Evolutionary conservation across 1,140 invertebrate species (phyloP).

Genomic region (Procambarus clarkii): DNA sequence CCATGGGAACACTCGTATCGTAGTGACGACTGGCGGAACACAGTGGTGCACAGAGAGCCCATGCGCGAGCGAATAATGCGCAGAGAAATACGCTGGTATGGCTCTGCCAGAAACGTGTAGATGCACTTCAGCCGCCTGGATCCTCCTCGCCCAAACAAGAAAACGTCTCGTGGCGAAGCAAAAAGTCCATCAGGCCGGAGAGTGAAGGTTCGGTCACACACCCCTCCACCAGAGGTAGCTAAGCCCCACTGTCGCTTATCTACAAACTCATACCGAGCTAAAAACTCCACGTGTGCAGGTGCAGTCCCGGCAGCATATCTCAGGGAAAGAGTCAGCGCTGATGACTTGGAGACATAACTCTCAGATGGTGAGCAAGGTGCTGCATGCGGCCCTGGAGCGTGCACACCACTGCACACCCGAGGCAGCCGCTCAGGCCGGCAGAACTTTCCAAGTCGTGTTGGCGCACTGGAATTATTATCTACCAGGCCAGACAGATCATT

Average conservation of each 20-base stretch:
- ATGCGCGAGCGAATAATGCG: slow-evolving; percentile 60
- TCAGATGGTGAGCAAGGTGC: slow-evolving; percentile 85
- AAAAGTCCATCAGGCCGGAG: slow-evolving; percentile 76
- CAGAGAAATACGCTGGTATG: slow-evolving; percentile 78
- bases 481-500: not conserved
- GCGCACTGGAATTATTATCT: not conserved
- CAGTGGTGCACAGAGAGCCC: slow-evolving; percentile 57
- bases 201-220: slow-evolving; percentile 71
- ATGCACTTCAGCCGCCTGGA: slow-evolving; percentile 84
- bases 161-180: slow-evolving; percentile 86
- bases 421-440: slow-evolving; percentile 66
- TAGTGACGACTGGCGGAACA: slow-evolving; percentile 54
- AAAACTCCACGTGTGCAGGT: slow-evolving; percentile 85
- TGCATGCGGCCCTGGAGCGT: slow-evolving; percentile 81
- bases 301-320: slow-evolving; percentile 87
- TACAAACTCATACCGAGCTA: slow-evolving; percentile 88
- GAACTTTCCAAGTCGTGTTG: slow-evolving; percentile 77
- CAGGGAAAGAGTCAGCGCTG: slow-evolving; percentile 84
- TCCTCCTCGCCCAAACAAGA: slow-evolving; percentile 88
- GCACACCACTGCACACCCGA: slow-evolving; percentile 70
- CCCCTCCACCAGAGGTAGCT: slow-evolving; percentile 74
- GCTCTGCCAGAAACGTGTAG: slow-evolving; percentile 84
- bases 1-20: slow-evolving; percentile 68
- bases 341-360: slow-evolving; percentile 85
- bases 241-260: slow-evolving; percentile 86